Percentiles rank a stretch among this genome's conserved stretches.
Evolutionary conservation across 2,888 invertebrate genomes (phyloP).

Genomic region (Scaeva pyrastri): DNA sequence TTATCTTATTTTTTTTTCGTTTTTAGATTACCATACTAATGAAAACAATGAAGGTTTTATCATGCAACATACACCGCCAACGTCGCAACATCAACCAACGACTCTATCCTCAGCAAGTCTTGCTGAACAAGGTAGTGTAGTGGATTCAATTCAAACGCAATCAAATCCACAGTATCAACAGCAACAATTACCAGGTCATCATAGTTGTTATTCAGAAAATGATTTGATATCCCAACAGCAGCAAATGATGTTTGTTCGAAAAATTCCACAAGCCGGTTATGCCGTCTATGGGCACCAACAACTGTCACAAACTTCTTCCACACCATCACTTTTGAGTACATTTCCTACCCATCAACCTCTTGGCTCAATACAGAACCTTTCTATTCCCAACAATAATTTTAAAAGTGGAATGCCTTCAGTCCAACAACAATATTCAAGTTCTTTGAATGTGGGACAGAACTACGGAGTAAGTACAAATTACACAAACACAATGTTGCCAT

Average conservation of each 20-base stretch:
- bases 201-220: conserved; percentile 27
- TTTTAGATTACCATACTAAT: conserved; percentile 54
- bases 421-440: conserved; percentile 53
- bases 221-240: conserved; percentile 51
- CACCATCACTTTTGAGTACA: conserved; percentile 40
- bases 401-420: conserved; percentile 46
- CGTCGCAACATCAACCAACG: conserved; percentile 51
- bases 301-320: conserved; percentile 25
- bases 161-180: conserved; percentile 71
- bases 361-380: conserved; percentile 29
- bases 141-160: conserved; percentile 65
- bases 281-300: conserved; percentile 12
- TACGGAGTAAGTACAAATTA: conserved; percentile 45
- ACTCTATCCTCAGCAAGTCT: conserved; percentile 20
- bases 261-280: conserved; percentile 35
- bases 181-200: conserved; percentile 51
- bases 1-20: neutral
- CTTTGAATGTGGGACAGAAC: conserved; percentile 51
- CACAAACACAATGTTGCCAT: conserved; percentile 46
- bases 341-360: conserved; percentile 30
- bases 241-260: conserved; percentile 51
- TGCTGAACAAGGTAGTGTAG: conserved; percentile 21
- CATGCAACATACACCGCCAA: conserved; percentile 31
- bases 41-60: conserved; percentile 44
- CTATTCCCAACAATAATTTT: conserved; percentile 47